phyloP scores from a whole-genome alignment of 2,888 invertebrate species.

The Lithosia quadra region DNA sequence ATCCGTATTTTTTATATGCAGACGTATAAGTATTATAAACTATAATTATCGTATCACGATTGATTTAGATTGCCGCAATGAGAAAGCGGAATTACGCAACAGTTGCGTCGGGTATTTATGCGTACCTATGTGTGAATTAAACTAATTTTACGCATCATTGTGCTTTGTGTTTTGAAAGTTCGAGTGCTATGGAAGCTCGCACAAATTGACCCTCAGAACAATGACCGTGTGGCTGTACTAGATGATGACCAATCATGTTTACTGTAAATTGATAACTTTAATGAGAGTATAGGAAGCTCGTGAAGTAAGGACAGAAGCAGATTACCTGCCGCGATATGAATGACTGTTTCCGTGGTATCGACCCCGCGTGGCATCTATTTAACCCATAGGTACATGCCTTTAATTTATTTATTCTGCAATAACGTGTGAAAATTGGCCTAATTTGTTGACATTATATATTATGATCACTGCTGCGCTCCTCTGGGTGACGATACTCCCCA shows the following conservation, averaged over 20 bases:
- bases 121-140: slow-evolving; percentile 20
- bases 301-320: neutral
- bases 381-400: too few relatives aligned
- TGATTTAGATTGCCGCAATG: slow-evolving; percentile 27
- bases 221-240: neutral
- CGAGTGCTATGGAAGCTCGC: neutral
- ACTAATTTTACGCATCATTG: slow-evolving; percentile 20
- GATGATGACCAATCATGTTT: neutral
- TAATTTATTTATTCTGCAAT: too few relatives aligned
- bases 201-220: neutral
- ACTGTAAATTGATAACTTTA: neutral
- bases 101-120: slow-evolving; percentile 24
- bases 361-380: too few relatives aligned
- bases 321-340: too few relatives aligned
- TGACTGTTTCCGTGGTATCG: too few relatives aligned
- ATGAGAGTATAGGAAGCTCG: neutral
- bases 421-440: too few relatives aligned
- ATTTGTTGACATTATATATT: too few relatives aligned
- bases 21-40: slow-evolving; percentile 16
- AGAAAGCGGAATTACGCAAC: slow-evolving; percentile 36
- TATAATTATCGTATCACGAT: slow-evolving; percentile 32
- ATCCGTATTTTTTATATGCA: slow-evolving; percentile 18
- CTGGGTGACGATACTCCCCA: too few relatives aligned
- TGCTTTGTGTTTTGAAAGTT: slow-evolving; percentile 20
- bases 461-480: too few relatives aligned